phyloP scores from a whole-genome alignment of 2,113 vertebrate species.

The Ancistrus triradiatus region DNA sequence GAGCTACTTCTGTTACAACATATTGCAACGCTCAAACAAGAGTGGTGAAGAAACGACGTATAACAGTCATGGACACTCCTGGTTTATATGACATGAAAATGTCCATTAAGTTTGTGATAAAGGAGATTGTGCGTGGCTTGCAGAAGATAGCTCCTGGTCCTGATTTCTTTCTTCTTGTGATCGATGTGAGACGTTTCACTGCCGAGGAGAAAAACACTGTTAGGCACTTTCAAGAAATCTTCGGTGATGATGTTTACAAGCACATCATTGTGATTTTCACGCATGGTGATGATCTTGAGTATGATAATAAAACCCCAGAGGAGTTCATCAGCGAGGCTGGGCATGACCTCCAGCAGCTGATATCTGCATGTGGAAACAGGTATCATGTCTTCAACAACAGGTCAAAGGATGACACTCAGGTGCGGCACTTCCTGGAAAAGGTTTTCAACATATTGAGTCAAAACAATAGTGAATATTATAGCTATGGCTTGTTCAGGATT shows the following conservation, averaged over 20 bases:
- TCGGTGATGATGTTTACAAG: conserved; percentile 21
- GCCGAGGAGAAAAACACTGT: conserved; percentile 32
- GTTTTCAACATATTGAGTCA: not conserved
- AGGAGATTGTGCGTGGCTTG: conserved; percentile 12
- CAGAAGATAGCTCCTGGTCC: conserved; percentile 25
- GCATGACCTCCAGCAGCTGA: not conserved
- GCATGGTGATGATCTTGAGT: conserved; percentile 31
- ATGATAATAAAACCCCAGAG: conserved; percentile 3
- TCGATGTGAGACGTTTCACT: conserved; percentile 23
- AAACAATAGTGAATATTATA: conserved; percentile 10
- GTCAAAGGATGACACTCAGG: not conserved
- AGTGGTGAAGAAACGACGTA: not conserved
- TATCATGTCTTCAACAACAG: conserved; percentile 19
- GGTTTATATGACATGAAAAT: conserved; percentile 22
- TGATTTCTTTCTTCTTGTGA: conserved; percentile 37
- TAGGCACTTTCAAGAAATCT: conserved; percentile 29
- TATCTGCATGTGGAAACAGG: not conserved
- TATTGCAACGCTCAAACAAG: not conserved
- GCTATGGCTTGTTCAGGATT: not conserved
- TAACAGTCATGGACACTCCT: conserved; percentile 27
- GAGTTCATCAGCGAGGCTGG: conserved; percentile 6
- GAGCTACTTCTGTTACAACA: conserved; percentile 15
- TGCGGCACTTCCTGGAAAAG: not conserved
- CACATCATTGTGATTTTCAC: conserved; percentile 41
- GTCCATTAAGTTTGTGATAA: not conserved